phyloP scores from a whole-genome alignment of 2,797 vertebrate genomes.

The Choloepus didactylus region DNA sequence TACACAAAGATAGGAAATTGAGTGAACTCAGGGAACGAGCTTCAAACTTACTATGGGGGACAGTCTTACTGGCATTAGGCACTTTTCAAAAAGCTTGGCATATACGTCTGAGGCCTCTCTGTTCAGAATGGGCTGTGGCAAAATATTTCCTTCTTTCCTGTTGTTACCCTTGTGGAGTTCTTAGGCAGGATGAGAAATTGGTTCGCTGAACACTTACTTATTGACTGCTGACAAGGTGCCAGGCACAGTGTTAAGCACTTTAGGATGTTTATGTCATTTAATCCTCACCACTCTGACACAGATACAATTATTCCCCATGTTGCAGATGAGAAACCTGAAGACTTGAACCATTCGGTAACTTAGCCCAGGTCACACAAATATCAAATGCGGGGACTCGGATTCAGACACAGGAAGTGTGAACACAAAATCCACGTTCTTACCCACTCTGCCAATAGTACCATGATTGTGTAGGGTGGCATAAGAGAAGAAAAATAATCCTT shows the following conservation, averaged over 20 bases:
- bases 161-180: background rate
- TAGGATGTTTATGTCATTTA: background rate
- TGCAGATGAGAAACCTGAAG: background rate
- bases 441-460: background rate
- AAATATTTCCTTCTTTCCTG: background rate
- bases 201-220: background rate
- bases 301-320: background rate
- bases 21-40: background rate
- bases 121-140: background rate
- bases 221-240: background rate
- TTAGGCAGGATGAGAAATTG: background rate
- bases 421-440: background rate
- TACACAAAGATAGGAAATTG: background rate
- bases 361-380: background rate
- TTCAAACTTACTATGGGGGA: background rate
- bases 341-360: background rate
- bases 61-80: background rate
- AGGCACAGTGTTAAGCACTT: background rate
- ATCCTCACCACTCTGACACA: background rate
- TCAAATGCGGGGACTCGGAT: background rate
- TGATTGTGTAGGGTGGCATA: background rate
- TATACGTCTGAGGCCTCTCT: background rate
- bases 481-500: background rate
- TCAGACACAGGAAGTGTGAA: background rate
- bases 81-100: background rate